A percentile compares a stretch with the other conserved stretches of the same genome.
phyloP scores from a whole-genome alignment of 30 jellyfish, hydroid and myxozoan species.

The Turritopsis rubra region DNA sequence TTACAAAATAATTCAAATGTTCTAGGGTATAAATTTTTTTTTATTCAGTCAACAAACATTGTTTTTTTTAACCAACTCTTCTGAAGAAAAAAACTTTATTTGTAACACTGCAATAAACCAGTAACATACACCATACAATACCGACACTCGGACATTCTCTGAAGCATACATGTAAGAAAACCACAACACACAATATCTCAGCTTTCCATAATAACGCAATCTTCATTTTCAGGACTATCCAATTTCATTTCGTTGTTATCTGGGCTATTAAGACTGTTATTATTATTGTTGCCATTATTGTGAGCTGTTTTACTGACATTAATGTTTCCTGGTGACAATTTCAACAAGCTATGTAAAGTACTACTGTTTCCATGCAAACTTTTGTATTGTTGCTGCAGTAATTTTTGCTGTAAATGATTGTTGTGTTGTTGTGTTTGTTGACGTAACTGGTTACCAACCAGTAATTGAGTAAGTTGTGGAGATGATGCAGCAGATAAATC shows the following conservation, averaged over 20 bases:
- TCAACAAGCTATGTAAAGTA: constrained; percentile 11
- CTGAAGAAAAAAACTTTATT: background rate
- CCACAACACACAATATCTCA: constrained; percentile 6
- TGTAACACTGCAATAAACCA: background rate
- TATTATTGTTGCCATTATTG: constrained; percentile 15
- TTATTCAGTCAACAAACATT: background rate
- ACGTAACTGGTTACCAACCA: background rate
- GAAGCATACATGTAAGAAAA: background rate
- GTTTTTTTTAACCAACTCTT: background rate
- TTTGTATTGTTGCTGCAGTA: background rate
- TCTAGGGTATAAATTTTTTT: background rate
- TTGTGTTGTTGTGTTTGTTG: constrained; percentile 15
- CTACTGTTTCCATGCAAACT: background rate
- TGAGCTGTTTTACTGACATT: constrained; percentile 33
- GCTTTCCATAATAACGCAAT: constrained; percentile 63
- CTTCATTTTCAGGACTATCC: constrained; percentile 46
- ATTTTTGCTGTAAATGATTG: background rate
- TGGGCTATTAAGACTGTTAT: constrained; percentile 52
- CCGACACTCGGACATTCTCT: background rate
- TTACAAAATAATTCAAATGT: background rate
- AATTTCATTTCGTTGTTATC: constrained; percentile 39
- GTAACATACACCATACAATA: background rate
- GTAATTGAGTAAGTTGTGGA: constrained; percentile 40
- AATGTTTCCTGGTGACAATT: constrained; percentile 38
- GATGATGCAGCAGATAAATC: constrained; percentile 48